These are phyloP conservation scores for Hydroisotoma schaefferi DNA, from an alignment of 2,888 invertebrate species.

Conservation along the genomic window DNA sequence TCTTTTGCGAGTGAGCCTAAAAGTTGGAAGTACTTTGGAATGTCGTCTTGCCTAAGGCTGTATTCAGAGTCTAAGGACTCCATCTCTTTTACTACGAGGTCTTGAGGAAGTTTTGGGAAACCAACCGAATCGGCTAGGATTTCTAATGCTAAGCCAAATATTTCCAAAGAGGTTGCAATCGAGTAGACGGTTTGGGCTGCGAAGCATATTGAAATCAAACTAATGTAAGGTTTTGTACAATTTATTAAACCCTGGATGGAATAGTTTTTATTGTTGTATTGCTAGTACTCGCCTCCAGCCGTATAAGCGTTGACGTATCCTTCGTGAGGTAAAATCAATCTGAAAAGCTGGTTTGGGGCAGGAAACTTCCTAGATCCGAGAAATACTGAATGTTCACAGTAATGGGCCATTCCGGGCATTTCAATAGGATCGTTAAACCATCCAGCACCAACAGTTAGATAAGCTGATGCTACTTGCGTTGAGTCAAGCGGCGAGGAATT, in stretches of 20 bases:
- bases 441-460: conserved; percentile 14
- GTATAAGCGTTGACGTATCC: conserved; percentile 27
- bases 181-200: conserved; percentile 13
- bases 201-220: no score
- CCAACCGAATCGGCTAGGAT: conserved; percentile 31
- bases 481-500: no score
- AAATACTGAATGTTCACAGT: conserved; percentile 36
- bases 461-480: conserved; percentile 8
- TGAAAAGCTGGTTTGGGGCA: conserved; percentile 21
- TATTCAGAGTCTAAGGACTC: conserved; percentile 34
- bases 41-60: conserved; percentile 25
- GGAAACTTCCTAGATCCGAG: conserved; percentile 33
- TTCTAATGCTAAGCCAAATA: conserved; percentile 20
- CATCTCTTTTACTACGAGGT: conserved; percentile 24
- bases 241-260: no score
- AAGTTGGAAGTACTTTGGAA: conserved; percentile 23
- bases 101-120: conserved; percentile 21
- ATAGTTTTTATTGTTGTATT: no score
- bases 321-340: conserved; percentile 22
- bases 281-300: no score
- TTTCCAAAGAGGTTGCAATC: conserved; percentile 10
- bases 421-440: conserved; percentile 21
- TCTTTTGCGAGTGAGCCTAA: conserved; percentile 22
- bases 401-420: conserved; percentile 27
- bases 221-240: no score